These are phyloP conservation scores for Poeciliopsis turrubarensis DNA, from an alignment of 2,113 vertebrate genomes.

Conservation along the genomic window DNA sequence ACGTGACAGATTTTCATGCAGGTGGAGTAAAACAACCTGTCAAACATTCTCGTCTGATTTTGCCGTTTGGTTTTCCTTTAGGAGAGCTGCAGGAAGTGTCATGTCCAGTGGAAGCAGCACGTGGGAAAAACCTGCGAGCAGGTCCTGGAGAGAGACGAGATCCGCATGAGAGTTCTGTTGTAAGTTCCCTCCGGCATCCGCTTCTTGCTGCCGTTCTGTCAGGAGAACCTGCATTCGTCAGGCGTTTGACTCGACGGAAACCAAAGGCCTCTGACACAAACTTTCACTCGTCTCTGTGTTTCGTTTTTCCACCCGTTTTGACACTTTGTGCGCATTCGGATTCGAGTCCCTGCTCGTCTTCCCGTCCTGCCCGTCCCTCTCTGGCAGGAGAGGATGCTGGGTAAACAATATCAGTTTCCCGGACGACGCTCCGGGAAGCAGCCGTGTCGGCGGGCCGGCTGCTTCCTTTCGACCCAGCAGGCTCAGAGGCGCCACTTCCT, in stretches of 20 bases:
- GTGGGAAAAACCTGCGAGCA: slow-evolving; percentile 92
- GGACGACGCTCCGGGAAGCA: slow-evolving; percentile 64
- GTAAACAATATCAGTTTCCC: slow-evolving; percentile 54
- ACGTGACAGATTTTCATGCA: too few relatives aligned
- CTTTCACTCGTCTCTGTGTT: background rate
- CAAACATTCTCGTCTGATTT: background rate
- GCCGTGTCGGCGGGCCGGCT: slow-evolving; percentile 35
- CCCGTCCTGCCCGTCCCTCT: background rate
- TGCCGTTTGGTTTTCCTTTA: slow-evolving; percentile 40
- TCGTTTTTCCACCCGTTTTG: background rate
- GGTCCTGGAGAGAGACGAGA: slow-evolving; percentile 92
- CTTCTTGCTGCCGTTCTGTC: background rate
- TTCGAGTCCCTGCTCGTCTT: background rate
- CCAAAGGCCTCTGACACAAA: too few relatives aligned
- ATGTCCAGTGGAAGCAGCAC: slow-evolving; percentile 95
- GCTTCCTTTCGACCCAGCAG: slow-evolving; percentile 67
- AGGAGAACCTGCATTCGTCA: too few relatives aligned
- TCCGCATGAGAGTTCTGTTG: slow-evolving; percentile 92
- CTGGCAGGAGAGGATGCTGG: slow-evolving; percentile 32
- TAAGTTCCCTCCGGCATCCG: slow-evolving; percentile 76
- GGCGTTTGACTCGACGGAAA: too few relatives aligned
- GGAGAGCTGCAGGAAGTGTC: slow-evolving; percentile 95
- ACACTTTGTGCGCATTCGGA: background rate
- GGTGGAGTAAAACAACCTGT: too few relatives aligned
- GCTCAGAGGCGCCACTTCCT: slow-evolving; percentile 69